A percentile compares a stretch with the other conserved stretches of the same genome.
These are phyloP conservation scores for Atlantisia rogersi DNA, from an alignment of 2,113 vertebrate genomes.

Conservation along the genomic window DNA sequence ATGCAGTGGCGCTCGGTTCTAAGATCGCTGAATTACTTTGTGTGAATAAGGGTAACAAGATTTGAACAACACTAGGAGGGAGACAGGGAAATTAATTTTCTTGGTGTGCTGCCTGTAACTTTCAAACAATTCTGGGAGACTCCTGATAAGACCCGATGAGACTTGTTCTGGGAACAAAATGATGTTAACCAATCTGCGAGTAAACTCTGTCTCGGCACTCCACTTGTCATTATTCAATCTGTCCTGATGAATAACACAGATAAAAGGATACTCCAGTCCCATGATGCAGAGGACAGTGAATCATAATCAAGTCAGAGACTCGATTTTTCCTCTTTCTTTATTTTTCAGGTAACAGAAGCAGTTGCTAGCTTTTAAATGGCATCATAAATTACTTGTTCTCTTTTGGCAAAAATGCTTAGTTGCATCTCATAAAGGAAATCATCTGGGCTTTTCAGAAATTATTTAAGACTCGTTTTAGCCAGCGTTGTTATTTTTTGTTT, in stretches of 20 bases:
- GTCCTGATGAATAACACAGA: slow-evolving; percentile 13
- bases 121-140: slow-evolving; percentile 23
- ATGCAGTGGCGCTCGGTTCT: neutral
- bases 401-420: slow-evolving; percentile 23
- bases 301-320: slow-evolving; percentile 26
- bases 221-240: slow-evolving; percentile 45
- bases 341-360: slow-evolving; percentile 9
- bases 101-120: slow-evolving; percentile 39
- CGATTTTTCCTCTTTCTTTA: neutral
- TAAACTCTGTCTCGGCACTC: slow-evolving; percentile 14
- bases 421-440: neutral
- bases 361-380: slow-evolving; percentile 27
- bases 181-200: slow-evolving; percentile 44
- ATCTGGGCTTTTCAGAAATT: slow-evolving; percentile 29
- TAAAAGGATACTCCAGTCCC: slow-evolving; percentile 43
- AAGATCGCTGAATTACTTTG: neutral
- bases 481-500: slow-evolving; percentile 19
- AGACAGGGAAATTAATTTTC: slow-evolving; percentile 49
- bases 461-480: neutral
- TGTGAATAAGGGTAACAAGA: slow-evolving; percentile 30
- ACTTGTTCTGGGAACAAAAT: slow-evolving; percentile 47
- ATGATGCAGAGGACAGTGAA: slow-evolving; percentile 5
- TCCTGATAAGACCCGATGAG: slow-evolving; percentile 53
- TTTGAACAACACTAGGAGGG: slow-evolving; percentile 2
- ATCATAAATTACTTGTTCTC: slow-evolving; percentile 42